These are phyloP conservation scores for Pogonocichla stellata DNA, from an alignment of 2,113 vertebrate genomes.

Conservation along the genomic window DNA sequence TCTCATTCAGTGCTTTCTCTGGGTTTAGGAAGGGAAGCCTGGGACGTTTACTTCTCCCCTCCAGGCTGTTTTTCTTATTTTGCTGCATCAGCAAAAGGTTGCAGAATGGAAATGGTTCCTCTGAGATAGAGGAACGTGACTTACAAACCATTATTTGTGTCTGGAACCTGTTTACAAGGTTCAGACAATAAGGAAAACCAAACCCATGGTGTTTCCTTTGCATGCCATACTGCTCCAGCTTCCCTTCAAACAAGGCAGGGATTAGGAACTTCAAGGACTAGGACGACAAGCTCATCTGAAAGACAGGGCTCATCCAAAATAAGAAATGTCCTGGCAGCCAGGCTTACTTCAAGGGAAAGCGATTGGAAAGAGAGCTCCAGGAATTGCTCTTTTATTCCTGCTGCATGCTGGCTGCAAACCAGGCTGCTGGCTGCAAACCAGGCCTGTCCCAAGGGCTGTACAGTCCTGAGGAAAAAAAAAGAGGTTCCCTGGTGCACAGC, in stretches of 20 bases:
- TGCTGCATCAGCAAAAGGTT: conserved; percentile 58
- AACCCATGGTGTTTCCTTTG: background rate
- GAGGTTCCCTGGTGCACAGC: background rate
- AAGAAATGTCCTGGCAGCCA: background rate
- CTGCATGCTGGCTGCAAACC: background rate
- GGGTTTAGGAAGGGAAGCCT: conserved; percentile 7
- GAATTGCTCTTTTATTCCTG: background rate
- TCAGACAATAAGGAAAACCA: conserved; percentile 20
- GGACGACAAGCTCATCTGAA: background rate
- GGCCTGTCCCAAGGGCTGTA: background rate
- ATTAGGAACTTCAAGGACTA: background rate
- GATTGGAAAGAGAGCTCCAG: background rate
- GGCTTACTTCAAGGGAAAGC: background rate
- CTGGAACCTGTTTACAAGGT: conserved; percentile 20
- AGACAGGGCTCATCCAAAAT: background rate
- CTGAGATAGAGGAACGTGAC: conserved; percentile 43
- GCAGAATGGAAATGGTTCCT: conserved; percentile 28
- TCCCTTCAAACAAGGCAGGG: background rate
- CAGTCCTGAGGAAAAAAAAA: background rate
- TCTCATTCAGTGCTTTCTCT: conserved; percentile 40
- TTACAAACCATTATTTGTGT: conserved; percentile 49
- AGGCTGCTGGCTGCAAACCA: background rate
- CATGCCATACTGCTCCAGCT: accelerated
- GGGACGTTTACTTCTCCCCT: conserved; percentile 33
- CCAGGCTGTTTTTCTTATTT: conserved; percentile 55